Evolutionary conservation across 2,797 vertebrate species (phyloP), one percentile per base, ranked within the genome.

Genomic region (Euphonia xanthogaster): DNA sequence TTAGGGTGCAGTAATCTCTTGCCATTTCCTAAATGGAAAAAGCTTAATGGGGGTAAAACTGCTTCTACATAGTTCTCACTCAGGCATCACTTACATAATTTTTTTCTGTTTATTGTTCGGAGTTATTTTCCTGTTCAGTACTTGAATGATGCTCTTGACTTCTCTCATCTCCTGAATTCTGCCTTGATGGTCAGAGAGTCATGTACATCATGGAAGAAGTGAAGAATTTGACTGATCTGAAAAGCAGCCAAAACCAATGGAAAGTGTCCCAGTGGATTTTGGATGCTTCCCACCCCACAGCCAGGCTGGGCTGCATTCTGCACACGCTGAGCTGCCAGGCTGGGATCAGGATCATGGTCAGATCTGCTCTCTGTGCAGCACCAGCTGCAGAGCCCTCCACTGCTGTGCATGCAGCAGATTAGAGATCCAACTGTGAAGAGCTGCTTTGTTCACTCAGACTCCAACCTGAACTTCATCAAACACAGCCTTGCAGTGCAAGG

Each of bases 1-100:
- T 86, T 70, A 65, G 70, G 45, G 53, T 8, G 24, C 9, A 86
- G 16, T 12, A 55, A 61, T 19, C 48, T 79, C 76, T 20, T 58
- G 53, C 10, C 2, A 18, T 50, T 92, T 90, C 55, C 70, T 58
- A 51, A 63, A 62, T 30, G 9, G 33, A 73, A 35, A 18, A 60
- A 22, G 30, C 66, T 71, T 62, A 45, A 15, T 15, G 3, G 3
- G 6, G 1, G 2, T 65, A 11, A 39, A 78, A 33, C 10, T 70
- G 10, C 17, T 65, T 14, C 55, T 53, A 7, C 37, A 58, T 14
- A 19, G 14, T 48, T 55, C 47, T 78, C 20, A 28, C 12, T 14
- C n/a, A 63, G 14, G 3, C 14, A 44, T 50, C 1, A 0, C 24
- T 74, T 63, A 20, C 16, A 14, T 23, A 0, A 0, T 24, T 7